Conservation (phyloP, 1,140 invertebrate species). For the Philaenus spumarius region DNA sequence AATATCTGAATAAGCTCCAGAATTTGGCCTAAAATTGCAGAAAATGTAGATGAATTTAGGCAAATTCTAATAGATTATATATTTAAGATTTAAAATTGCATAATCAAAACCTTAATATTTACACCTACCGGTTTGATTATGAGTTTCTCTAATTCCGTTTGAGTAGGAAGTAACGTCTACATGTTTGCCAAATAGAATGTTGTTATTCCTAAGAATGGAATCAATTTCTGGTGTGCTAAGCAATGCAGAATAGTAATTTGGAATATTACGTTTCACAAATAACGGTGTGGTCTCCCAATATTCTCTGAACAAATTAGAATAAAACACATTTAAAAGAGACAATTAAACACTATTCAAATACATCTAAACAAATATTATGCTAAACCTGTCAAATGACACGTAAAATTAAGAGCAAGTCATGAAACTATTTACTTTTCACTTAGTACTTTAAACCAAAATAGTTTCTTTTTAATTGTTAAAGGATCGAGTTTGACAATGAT, state of each 20-base stretch:
- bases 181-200: constrained; percentile 77
- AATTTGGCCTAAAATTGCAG: constrained; percentile 10
- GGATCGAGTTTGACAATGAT: too few species aligned
- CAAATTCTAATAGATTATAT: too few species aligned
- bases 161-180: constrained; percentile 84
- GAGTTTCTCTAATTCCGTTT: constrained; percentile 72
- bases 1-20: too few species aligned
- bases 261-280: constrained; percentile 57
- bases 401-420: too few species aligned
- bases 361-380: not conserved
- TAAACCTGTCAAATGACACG: too few species aligned
- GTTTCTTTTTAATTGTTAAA: not conserved
- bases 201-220: constrained; percentile 63
- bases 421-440: not conserved
- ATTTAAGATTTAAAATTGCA: not conserved
- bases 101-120: not conserved
- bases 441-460: not conserved
- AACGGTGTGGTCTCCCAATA: constrained; percentile 79
- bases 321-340: not conserved
- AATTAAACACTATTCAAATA: not conserved
- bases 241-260: constrained; percentile 62
- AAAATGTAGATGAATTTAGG: constrained; percentile 36
- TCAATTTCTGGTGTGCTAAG: constrained; percentile 72
- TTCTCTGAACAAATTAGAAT: constrained; percentile 37
- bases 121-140: constrained; percentile 66